Evolutionary conservation across 2,797 vertebrate species (phyloP).

Genomic region (Sebastes jordani): DNA sequence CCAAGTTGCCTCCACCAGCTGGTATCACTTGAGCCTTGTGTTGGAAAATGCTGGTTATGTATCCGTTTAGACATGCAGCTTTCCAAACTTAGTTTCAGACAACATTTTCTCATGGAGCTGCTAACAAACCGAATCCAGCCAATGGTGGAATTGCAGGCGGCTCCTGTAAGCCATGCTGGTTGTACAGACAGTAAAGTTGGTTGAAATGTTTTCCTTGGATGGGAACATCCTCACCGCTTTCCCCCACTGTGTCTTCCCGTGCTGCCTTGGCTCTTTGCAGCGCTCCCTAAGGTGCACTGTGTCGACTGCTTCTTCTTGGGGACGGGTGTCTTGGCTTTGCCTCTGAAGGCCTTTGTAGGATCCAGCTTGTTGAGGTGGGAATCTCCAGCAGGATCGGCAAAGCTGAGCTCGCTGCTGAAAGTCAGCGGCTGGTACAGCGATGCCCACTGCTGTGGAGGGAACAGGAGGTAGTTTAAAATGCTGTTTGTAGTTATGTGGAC

Average conservation of each 20-base stretch:
- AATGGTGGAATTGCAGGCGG: neutral
- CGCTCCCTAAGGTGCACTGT: constrained; percentile 65
- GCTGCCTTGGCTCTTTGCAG: constrained; percentile 66
- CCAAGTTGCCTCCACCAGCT: neutral
- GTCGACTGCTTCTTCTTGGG: constrained; percentile 87
- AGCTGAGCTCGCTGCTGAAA: constrained; percentile 77
- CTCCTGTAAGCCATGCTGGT: neutral
- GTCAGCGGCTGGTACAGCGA: constrained; percentile 94
- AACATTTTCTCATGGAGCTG: neutral
- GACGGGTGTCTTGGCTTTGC: constrained; percentile 86
- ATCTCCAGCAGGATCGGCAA: constrained; percentile 80
- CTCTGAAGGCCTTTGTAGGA: constrained; percentile 90
- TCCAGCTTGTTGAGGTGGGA: constrained; percentile 91
- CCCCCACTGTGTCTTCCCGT: constrained; percentile 60
- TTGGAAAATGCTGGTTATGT: neutral
- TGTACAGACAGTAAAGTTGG: neutral
- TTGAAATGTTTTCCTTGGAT: neutral
- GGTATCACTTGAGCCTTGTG: neutral
- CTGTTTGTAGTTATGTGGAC: neutral
- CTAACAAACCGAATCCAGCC: neutral
- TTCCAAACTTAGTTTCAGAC: neutral
- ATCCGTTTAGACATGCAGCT: constrained; percentile 7
- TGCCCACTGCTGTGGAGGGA: constrained; percentile 91
- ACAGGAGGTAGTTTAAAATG: neutral
- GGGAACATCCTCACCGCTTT: constrained; percentile 66